Base-by-base conservation (phyloP, 2,113 vertebrate species). In the Epinephelus lanceolatus region DNA sequence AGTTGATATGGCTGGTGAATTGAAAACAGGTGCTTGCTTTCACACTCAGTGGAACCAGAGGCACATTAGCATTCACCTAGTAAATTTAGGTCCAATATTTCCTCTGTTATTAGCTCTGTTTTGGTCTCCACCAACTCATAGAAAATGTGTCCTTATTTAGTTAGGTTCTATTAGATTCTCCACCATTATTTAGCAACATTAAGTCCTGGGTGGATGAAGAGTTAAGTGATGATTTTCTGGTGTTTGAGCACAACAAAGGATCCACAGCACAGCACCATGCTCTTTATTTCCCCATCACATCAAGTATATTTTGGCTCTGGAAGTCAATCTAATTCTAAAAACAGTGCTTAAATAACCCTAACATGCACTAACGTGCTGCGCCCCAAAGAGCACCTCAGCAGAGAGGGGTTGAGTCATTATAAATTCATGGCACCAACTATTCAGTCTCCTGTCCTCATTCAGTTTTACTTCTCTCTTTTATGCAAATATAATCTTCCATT, bases 401-500 rank as follows among this genome's bases (percentile, higher is more conserved):
- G 18, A 67, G 45, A 85, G 47, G 25, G 40, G 42, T 19, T 61
- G 15, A 65, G 27, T 40, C 59, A 81, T 86, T 87, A 69, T 42
- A 76, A 81, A 83, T 81, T 49, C 62, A 86, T 76, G 53, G 30
- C 72, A 76, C 61, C 37, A 56, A 84, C 68, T 63, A 71, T 66
- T 83, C 78, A 52, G 42, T n/a, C 51, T 74, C 23, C 63, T 60
- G 25, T 70, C n/a, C 57, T 78, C 72, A 67, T 84, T 90, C 63
- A 77, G 53, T 78, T 85, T 76, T 66, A 70, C 65, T 37, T 71
- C 62, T 62, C 17, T 63, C 62, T 80, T 80, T 80, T 84, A 88
- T 88, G 82, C 84, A 86, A 91, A 89, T 79, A 78, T 66, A 81
- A 81, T 81, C 78, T 78, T 86, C 60, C 69, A 78, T 84, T 88